These are phyloP conservation scores for Palythoa caribaeorum DNA, from an alignment of 92 coral and sea anemone genomes.

Conservation along the genomic window DNA sequence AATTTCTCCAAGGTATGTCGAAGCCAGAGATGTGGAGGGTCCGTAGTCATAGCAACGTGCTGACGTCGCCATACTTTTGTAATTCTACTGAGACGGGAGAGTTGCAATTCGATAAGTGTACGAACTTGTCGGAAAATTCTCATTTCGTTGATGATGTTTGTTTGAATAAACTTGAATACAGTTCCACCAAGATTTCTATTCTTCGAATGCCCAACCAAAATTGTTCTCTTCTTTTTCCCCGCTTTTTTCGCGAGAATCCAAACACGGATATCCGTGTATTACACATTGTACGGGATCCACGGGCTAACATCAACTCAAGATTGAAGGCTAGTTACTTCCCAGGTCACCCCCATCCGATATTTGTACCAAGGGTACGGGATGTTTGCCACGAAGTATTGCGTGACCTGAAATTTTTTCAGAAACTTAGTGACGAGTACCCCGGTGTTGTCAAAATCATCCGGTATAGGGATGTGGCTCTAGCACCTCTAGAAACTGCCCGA, in stretches of 20 bases:
- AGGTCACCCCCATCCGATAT: constrained; percentile 16
- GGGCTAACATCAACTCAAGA: constrained; percentile 68
- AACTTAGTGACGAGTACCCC: constrained; percentile 32
- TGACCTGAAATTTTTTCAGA: constrained; percentile 53
- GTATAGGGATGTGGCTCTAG: constrained; percentile 57
- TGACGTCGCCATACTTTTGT: constrained; percentile 58
- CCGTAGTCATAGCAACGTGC: constrained; percentile 44
- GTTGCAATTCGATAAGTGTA: background rate
- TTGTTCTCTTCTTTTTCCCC: constrained; percentile 57
- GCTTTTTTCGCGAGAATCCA: constrained; percentile 47
- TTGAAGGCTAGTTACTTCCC: constrained; percentile 41
- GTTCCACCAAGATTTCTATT: constrained; percentile 57
- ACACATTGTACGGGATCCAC: constrained; percentile 70
- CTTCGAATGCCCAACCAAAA: constrained; percentile 61
- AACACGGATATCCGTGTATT: constrained; percentile 54
- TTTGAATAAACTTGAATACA: constrained; percentile 41
- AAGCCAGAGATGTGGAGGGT: background rate
- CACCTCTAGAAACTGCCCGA: constrained; percentile 53
- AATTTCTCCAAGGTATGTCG: constrained; percentile 48
- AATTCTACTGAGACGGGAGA: constrained; percentile 14
- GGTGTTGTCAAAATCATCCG: constrained; percentile 42
- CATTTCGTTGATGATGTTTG: constrained; percentile 45
- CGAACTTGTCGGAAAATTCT: constrained; percentile 17
- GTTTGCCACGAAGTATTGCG: constrained; percentile 58
- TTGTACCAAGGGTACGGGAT: constrained; percentile 31